Evolutionary conservation across 2,888 invertebrate species (phyloP).

Genomic region (Ormyrus rosae): DNA sequence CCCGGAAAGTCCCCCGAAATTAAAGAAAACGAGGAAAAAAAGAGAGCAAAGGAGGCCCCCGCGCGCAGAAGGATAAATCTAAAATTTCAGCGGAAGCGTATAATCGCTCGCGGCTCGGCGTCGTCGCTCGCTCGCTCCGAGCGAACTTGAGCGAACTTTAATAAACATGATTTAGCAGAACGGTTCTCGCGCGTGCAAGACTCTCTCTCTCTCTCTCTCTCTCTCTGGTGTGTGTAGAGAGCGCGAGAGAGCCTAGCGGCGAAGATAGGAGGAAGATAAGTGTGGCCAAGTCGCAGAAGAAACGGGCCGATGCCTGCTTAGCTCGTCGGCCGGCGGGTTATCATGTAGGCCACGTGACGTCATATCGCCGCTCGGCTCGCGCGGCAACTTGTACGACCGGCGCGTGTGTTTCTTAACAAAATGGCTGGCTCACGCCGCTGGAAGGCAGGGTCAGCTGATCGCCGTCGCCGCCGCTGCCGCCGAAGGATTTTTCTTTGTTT

Average conservation of each 20-base stretch:
- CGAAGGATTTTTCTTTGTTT: constrained; percentile 27
- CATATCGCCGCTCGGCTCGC: constrained; percentile 62
- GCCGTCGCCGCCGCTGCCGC: too few relatives aligned
- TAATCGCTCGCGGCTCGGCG: too few relatives aligned
- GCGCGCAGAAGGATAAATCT: too few relatives aligned
- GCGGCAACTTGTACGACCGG: constrained; percentile 16
- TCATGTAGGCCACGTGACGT: constrained; percentile 70
- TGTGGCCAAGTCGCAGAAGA: constrained; percentile 43
- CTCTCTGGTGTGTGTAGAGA: background rate
- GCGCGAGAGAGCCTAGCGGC: background rate
- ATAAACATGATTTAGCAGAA: constrained; percentile 38
- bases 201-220: too few relatives aligned
- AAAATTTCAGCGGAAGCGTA: too few relatives aligned
- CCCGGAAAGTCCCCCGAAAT: too few relatives aligned
- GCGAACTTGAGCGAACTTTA: constrained; percentile 27
- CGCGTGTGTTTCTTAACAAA: constrained; percentile 61
- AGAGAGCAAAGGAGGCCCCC: too few relatives aligned
- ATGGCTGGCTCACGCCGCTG: constrained; percentile 57
- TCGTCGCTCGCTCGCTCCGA: too few relatives aligned
- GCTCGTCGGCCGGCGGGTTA: constrained; percentile 63
- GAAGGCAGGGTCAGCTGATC: constrained; percentile 42
- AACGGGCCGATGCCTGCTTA: constrained; percentile 37
- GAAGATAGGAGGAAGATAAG: constrained; percentile 36
- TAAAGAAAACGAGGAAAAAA: too few relatives aligned
- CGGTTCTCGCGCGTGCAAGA: constrained; percentile 22